phyloP scores from a whole-genome alignment of 2,113 vertebrate genomes.

The Cyprinodon variegatus region DNA sequence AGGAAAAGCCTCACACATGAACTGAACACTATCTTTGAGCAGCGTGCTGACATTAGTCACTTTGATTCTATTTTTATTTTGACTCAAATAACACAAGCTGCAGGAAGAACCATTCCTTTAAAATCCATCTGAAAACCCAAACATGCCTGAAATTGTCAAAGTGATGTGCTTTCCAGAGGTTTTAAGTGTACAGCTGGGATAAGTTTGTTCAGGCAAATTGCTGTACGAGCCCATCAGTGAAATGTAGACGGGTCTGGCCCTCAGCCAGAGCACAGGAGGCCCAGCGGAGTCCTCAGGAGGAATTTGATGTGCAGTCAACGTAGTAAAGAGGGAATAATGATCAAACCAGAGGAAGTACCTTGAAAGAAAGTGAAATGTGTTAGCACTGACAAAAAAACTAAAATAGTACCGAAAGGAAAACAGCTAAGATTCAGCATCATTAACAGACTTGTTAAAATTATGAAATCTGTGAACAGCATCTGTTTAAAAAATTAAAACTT shows the following conservation, averaged over 20 bases:
- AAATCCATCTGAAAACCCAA: conserved; percentile 46
- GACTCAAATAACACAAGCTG: conserved; percentile 53
- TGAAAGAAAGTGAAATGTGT: conserved; percentile 43
- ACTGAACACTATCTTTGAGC: conserved; percentile 29
- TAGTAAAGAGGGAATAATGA: conserved; percentile 44
- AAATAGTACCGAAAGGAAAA: not conserved
- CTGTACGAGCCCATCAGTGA: conserved; percentile 56
- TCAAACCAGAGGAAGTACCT: conserved; percentile 63
- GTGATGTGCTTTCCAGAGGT: conserved; percentile 66
- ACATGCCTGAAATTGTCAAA: conserved; percentile 62
- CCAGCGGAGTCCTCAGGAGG: conserved; percentile 55
- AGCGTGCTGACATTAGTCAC: conserved; percentile 30
- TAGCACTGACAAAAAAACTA: conserved; percentile 25
- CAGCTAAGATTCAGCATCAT: too few species aligned
- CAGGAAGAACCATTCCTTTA: conserved; percentile 55
- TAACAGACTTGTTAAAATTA: too few species aligned
- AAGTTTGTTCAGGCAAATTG: conserved; percentile 69
- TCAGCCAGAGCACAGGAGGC: conserved; percentile 40
- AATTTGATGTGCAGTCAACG: conserved; percentile 45
- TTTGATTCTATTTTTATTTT: conserved; percentile 54
- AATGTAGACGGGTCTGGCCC: conserved; percentile 60
- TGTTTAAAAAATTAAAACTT: not conserved
- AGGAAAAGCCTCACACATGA: conserved; percentile 19
- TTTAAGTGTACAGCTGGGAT: conserved; percentile 52
- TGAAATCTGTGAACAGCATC: too few species aligned